Evolutionary conservation across 2,113 vertebrate species (phyloP), one percentile per base, ranked within the genome.

Genomic region (Microcebus griseorufus): DNA sequence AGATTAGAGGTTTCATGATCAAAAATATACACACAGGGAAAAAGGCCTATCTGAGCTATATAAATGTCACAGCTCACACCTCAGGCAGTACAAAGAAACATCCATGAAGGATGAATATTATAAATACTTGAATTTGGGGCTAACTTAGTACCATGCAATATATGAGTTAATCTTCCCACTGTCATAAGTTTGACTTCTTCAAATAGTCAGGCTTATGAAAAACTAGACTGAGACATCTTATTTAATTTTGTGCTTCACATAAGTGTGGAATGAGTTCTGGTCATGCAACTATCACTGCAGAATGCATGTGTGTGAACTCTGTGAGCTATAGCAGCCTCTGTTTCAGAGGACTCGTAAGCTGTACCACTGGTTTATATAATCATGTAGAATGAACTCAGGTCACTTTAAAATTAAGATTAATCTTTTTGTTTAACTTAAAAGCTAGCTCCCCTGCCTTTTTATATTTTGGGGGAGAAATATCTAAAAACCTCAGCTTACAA

Each of bases 331-430:
- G 9, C 87, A n/a, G 53, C 55, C 39, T 48, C 13, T 55, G 8
- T 86, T 92, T 91, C 72, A 94, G 12, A 75, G 67, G 60, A 70
- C 64, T 92, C 22, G 58, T 42, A 81, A 73, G 22, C 78, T 95
- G 9, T 55, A 92, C 25, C 81, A 16, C 0, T 62, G 8, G 39
- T 89, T 76, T 79, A 72, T 73, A 20, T 60, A 82, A 91, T 37
- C 72, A 22, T 69, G 60, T 14, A 90, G 48, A 89, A 93, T 87
- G n/a, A 91, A 90, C 93, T 97, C 97, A 97, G 97, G 98, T 97
- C 80, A 93, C 86, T 94, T 95, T 96, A 20, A 95, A 97, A 94
- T 79, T 93, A 78, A 88, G 42, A 96, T 67, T 58, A 79, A 82
- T 75, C 22, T 79, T 95, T 94, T 69, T 92, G 55, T 92, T 80